Base-by-base conservation (phyloP, 2,888 invertebrate genomes). In the Hymenopus coronatus region DNA sequence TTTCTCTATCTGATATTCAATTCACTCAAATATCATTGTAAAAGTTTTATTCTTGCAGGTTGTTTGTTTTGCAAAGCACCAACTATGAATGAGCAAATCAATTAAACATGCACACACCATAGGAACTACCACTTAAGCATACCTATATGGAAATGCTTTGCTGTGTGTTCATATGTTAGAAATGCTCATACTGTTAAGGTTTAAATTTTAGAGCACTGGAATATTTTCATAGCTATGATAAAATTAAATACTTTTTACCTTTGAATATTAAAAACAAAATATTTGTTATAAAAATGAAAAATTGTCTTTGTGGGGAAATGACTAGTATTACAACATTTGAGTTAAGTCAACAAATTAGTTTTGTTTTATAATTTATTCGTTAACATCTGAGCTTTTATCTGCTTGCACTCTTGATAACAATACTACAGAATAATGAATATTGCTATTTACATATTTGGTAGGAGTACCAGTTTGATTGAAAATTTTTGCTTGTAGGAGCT, bases 201-300 rank as follows among this genome's bases (percentile, higher is more conserved):
- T 28, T 70, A 28, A 30, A 28, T 86, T 28, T 28, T 86, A 86
- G 86, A 86, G 86, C 86, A 86, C 86, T 86, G 86, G 30, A 28
- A 86, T 28, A 28, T 28, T 70, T 70, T 25, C 20, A 8, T 70
- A 70, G 25, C 20, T 70, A 70, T 20, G 6, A 20, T 70, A 70
- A 30, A 30, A 84, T 84, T 84, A 84, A 84, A 84, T 84, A 84
- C 28, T 28, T 84, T 28, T 33, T 20, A 28, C 30, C 15, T 84
- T 28, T 40, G 40, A 6, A 40, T 40, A n/a, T 12, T 30, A 15
- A 30, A 30, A 30, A 33, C 84, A 27, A 15, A 25, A 81, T 20
- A 70, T 70, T 81, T 14, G 28, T 20, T 54, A 27, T 28, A 40
- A 33, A 33, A 85, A 40, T 46, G 20, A 33, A 27, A 86, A 70